A percentile compares a stretch with the other conserved stretches of the same genome.
phyloP scores from a whole-genome alignment of 2,113 vertebrate genomes.

The Tragelaphus scriptus region DNA sequence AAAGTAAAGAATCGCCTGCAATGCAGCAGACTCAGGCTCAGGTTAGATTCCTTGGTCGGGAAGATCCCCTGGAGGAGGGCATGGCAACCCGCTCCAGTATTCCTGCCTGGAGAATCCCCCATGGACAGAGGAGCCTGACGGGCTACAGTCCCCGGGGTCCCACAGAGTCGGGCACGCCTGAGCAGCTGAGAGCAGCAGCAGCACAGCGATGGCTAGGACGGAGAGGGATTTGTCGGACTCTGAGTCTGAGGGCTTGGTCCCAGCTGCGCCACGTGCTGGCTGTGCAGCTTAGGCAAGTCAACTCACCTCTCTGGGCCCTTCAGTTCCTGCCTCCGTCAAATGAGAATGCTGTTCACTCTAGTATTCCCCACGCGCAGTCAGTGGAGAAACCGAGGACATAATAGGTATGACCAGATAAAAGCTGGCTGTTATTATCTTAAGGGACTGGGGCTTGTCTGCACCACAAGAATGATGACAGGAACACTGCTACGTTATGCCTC shows the following conservation, averaged over 20 bases:
- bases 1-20: background rate
- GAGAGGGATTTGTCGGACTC: background rate
- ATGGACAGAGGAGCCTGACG: background rate
- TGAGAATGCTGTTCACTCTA: background rate
- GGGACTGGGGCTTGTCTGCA: background rate
- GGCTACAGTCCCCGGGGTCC: background rate
- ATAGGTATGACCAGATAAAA: background rate
- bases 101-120: background rate
- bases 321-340: background rate
- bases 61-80: background rate
- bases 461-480: background rate
- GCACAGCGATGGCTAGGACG: background rate
- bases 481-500: background rate
- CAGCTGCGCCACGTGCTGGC: background rate
- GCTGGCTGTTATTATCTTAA: background rate
- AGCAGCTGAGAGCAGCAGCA: background rate
- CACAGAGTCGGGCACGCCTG: background rate
- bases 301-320: background rate
- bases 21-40: background rate
- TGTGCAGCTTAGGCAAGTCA: background rate
- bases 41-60: accelerated
- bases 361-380: background rate
- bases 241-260: background rate
- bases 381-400: background rate
- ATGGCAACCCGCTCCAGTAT: background rate